Evolutionary conservation across 2,113 vertebrate species (phyloP).

Genomic region (Vireo altiloquus): DNA sequence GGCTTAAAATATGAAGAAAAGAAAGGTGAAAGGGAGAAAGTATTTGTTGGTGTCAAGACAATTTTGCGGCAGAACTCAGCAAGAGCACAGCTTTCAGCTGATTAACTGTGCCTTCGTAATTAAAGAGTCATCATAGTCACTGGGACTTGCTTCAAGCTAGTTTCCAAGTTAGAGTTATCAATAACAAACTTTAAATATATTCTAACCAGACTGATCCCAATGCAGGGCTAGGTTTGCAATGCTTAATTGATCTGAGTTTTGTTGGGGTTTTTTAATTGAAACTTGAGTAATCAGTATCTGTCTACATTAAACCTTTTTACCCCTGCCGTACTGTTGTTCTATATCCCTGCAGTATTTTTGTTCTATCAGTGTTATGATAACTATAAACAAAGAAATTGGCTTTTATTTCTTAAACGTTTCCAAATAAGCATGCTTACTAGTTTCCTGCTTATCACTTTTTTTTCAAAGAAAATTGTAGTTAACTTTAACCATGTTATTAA

Average conservation of each 20-base stretch:
- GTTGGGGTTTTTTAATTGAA: background rate
- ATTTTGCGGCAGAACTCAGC: background rate
- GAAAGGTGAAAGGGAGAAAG: background rate
- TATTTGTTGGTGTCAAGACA: background rate
- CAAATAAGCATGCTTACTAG: background rate
- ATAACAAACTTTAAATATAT: background rate
- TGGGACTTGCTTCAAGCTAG: background rate
- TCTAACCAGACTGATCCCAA: background rate
- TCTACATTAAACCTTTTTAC: background rate
- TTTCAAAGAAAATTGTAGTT: background rate
- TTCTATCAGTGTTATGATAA: background rate
- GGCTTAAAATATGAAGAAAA: background rate
- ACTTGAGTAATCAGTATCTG: background rate
- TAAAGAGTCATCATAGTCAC: background rate
- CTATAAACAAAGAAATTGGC: background rate
- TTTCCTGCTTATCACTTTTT: background rate
- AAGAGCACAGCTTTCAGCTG: background rate
- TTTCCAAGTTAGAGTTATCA: background rate
- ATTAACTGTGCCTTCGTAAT: background rate
- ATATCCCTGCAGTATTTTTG: background rate
- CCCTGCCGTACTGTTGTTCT: background rate
- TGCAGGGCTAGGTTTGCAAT: background rate
- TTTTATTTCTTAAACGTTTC: background rate
- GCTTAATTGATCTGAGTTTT: background rate
- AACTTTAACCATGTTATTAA: background rate